Evolutionary conservation across 2,888 invertebrate genomes (phyloP), one percentile per base, ranked within the genome.

Genomic region (Mamestra brassicae): DNA sequence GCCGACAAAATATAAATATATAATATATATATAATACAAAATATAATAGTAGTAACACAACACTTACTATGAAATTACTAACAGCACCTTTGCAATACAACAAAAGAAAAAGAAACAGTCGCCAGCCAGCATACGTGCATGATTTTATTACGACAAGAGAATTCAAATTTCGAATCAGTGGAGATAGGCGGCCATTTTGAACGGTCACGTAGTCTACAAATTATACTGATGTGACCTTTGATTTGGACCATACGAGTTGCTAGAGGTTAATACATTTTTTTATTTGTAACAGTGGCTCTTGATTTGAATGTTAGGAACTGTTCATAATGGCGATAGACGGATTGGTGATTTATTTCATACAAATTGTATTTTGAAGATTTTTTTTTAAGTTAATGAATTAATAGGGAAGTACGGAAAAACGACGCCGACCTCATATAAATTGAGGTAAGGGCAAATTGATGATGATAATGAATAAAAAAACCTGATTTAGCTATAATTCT

Each of bases 181-280:
- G 88, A 91, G 92, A 92, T 92, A 90, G 91, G 78, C 88, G 79
- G 92, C 93, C 91, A 93, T 94, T 93, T 93, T 91, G 89, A 90
- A 87, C 89, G 94, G 95, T 95, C 96, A 96, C 95, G 95, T 94
- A 92, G 88, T 86, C 88, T 85, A 91, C 92, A 92, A 93, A 95
- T 94, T 93, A 95, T 94, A 94, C 94, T 94, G 93, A 93, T 92
- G 92, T 95, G 96, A 96, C 96, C 96, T 96, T 95, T 95, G 91
- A 89, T 91, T 91, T 89, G 89, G 89, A 90, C 90, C 93, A 93
- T 93, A 91, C 93, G 92, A 90, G 93, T 88, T 26, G 83, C 84
- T 63, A 83, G 92, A 94, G 93, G 94, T 94, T 94, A 94, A 93
- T 94, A 91, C 90, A 90, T 80, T 93, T 95, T 95, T 95, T 94